Base-by-base conservation (phyloP, 2,888 invertebrate species). In the Dione vanillae region DNA sequence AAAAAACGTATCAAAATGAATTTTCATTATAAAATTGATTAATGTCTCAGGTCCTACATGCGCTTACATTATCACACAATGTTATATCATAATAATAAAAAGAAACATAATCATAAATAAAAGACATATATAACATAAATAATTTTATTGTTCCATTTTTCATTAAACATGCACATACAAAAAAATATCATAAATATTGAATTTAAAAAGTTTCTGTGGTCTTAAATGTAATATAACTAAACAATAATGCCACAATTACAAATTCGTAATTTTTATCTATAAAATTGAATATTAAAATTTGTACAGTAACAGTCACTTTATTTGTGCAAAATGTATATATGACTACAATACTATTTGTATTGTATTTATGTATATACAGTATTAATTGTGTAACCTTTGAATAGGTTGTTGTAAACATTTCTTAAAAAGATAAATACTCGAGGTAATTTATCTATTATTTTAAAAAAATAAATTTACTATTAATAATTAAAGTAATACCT, bases 161-260 rank as follows among this genome's bases (percentile, higher is more conserved):
- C 56, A 37, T 56, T 37, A 5, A 56, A 56, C 37, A 56, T 40
- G 16, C 56, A 27, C 16, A 56, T n/a, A 54, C 16, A 56, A 56
- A 1, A 56, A n/a, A 40, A 5, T 56, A 56, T 40, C 16, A 16
- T 40, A 49, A 56, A 16, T 10, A 19, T 19, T 56, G 16, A 40
- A 37, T 9, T 10, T 37, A 16, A 40, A 37, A 37, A 56, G 16
- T 10, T 49, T 20, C 19, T 49, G 20, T 1, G 12, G 9, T 56
- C 3, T 0, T 35, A 37, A n/a, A 9, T 1, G 35, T 14, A 16
- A 47, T 0, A 6, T 45, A 45, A 8, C 8, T 45, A 47, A 16
- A 0, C 9, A 47, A 16, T 16, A 16, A 12, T 35, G 35, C n/a
- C 35, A 35, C 19, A 49, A 20, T 49, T 16, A 3, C 27, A 27